Base-by-base conservation (phyloP, 2,888 invertebrate genomes). In the Habroteleia sp. region DNA sequence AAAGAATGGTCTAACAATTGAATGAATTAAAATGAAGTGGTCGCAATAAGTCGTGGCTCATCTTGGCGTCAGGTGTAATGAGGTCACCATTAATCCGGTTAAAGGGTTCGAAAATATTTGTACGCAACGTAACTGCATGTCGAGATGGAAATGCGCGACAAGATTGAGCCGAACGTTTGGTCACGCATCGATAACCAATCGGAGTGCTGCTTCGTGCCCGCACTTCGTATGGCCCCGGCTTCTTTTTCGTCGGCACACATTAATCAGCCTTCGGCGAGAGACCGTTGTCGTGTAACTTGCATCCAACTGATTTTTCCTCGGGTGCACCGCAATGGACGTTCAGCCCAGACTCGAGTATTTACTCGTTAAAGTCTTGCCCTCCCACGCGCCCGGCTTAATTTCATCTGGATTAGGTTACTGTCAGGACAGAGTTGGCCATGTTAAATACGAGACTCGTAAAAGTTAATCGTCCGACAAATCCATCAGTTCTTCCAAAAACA, bases 231-330 rank as follows among this genome's bases (percentile, higher is more conserved):
- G 66, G 66, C 35, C 58, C 41, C 39, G 52, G 72, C 63, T 68
- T 66, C 60, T 72, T 65, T 73, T 62, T 68, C 74, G 52, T 5
- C 80, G 77, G 78, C 65, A 35, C 42, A 66, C 81, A 85, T 84
- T 84, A 84, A 84, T 84, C 84, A 83, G 81, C 77, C 81, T 84
- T 84, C 80, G 84, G 82, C 77, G 78, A 79, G 81, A 76, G 78
- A 77, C 77, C 75, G 79, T 77, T 80, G 80, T 83, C 81, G 77
- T 81, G 83, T 81, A 82, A 79, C 80, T 79, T 76, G 76, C 76
- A 80, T 79, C 81, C 79, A 75, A 77, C 79, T 80, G 81, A 82
- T 82, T 82, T 83, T 83, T 82, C 80, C 81, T 80, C 78, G 46
- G 66, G 76, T 58, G 62, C 35, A 41, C 33, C 33, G 35, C 27